Evolutionary conservation across 2,797 vertebrate species (phyloP), one percentile per base, ranked within the genome.

Genomic region (Poeciliopsis presidionis): DNA sequence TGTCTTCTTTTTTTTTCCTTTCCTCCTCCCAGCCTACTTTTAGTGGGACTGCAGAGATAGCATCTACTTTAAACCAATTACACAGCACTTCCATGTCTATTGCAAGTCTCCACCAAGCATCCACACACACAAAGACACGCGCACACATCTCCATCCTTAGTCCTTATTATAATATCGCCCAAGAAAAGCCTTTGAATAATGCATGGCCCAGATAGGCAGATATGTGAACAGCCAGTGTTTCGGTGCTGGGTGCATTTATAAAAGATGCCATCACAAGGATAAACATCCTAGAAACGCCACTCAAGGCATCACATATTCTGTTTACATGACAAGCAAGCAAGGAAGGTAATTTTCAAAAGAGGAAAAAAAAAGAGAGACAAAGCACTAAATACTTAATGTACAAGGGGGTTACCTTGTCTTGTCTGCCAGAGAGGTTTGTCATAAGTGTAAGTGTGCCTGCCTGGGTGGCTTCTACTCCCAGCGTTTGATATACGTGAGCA

Each of bases 21-120:
- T 93, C 91, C 93, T 73, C 36, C 30, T 47, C 28, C 88, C 88
- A 93, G 93, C 87, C 83, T 89, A 90, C 83, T 92, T 94, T 95
- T 94, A 92, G 92, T 90, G 88, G 85, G 80, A 79, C 88, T 82
- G 89, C 90, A 91, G 89, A 91, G 94, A 93, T 92, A 92, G 89
- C 90, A 92, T 95, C 94, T 95, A 93, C 94, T 95, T 95, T 95
- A 96, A 96, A 94, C 95, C 95, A 95, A 95, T 95, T 95, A 96
- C 93, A 92, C 92, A 92, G 92, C 94, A 94, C 90, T 91, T 94
- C 92, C 90, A 92, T 94, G 90, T 89, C 89, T 88, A 87, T 86
- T 85, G 84, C 79, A 83, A 89, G 90, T 91, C 88, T 90, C 84
- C 72, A 83, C 86, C 80, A 5, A 87, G 88, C 90, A 90, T 80